Evolutionary conservation across 2,113 vertebrate species (phyloP).

Genomic region (Meles meles): DNA sequence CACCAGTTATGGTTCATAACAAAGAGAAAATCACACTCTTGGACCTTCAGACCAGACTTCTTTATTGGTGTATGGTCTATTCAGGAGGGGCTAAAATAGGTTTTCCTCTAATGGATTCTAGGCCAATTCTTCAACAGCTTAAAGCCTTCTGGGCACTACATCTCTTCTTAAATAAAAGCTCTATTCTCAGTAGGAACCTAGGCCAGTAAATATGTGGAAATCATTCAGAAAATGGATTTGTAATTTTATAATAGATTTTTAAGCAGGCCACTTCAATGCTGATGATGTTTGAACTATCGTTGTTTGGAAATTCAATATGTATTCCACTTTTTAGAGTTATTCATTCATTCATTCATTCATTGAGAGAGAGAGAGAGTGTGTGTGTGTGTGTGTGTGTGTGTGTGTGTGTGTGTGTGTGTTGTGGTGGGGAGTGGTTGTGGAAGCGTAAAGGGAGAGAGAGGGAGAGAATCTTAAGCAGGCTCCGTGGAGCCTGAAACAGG

Average conservation of each 20-base stretch:
- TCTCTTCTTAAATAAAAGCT: slow-evolving; percentile 27
- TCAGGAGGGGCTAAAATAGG: slow-evolving; percentile 56
- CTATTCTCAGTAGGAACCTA: slow-evolving; percentile 62
- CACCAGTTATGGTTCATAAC: slow-evolving; percentile 71
- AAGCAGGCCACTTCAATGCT: slow-evolving; percentile 67
- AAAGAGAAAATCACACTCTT: slow-evolving; percentile 72
- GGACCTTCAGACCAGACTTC: slow-evolving; percentile 64
- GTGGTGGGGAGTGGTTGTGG: no score
- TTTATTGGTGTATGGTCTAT: slow-evolving; percentile 72
- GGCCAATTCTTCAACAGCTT: slow-evolving; percentile 71
- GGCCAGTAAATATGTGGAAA: slow-evolving; percentile 58
- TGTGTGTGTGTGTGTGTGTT: no score
- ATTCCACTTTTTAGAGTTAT: slow-evolving; percentile 1
- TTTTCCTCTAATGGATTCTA: slow-evolving; percentile 75
- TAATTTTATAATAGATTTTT: slow-evolving; percentile 36
- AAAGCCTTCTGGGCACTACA: slow-evolving; percentile 65
- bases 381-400: no score
- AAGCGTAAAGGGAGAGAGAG: not conserved
- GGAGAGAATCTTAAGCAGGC: not conserved
- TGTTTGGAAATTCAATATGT: slow-evolving; percentile 29
- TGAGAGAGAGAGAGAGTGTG: no score
- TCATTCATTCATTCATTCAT: not conserved
- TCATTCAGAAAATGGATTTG: slow-evolving; percentile 54
- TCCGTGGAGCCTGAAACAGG: not conserved
- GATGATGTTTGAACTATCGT: not conserved